Base-by-base conservation (phyloP, 1,140 invertebrate genomes). In the Achroia grisella region DNA sequence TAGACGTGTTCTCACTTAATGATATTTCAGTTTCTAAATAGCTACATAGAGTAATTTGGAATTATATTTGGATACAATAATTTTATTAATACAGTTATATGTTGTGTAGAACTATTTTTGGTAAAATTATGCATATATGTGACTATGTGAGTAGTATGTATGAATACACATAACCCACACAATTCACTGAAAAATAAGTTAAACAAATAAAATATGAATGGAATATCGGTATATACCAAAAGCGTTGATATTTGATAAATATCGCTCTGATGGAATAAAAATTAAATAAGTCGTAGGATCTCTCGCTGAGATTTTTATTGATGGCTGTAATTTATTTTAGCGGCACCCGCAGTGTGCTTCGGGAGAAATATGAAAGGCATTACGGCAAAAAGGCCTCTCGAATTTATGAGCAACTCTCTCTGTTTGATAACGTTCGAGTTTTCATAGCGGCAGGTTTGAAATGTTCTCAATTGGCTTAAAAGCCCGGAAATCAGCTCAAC, bases 321-420 rank as follows among this genome's bases (percentile, higher is more conserved):
- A 76, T 81, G 72, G 69, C 53, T 48, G 72, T 72, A 81, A 78
- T 81, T 78, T 76, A 79, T 78, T 81, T 78, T 72, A 73, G 62
- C 71, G 66, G 66, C 71, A 61, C 72, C 70, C 74, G 72, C 72
- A 76, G 74, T 71, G 67, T 78, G 72, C 74, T 76, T 56, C 59
- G 59, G 61, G 61, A 77, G 71, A 78, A 81, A 81, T 81, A 81
- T 81, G 77, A 81, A 81, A 76, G 74, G 68, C 72, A 81, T 81
- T 81, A 78, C 65, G 67, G 69, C 65, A 73, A 73, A 78, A 78
- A 79, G 73, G 71, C 77, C 73, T 71, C 71, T 55, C 60, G 54
- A 77, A 81, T 81, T 79, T 75, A 81, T 81, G 77, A 73, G 73
- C 59, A 69, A 73, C 67, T 69, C 62, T 62, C 62, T 52, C 44